Percentiles rank a stretch among this genome's conserved stretches.
phyloP scores from a whole-genome alignment of 1,140 invertebrate genomes.

The Planococcus citri region DNA sequence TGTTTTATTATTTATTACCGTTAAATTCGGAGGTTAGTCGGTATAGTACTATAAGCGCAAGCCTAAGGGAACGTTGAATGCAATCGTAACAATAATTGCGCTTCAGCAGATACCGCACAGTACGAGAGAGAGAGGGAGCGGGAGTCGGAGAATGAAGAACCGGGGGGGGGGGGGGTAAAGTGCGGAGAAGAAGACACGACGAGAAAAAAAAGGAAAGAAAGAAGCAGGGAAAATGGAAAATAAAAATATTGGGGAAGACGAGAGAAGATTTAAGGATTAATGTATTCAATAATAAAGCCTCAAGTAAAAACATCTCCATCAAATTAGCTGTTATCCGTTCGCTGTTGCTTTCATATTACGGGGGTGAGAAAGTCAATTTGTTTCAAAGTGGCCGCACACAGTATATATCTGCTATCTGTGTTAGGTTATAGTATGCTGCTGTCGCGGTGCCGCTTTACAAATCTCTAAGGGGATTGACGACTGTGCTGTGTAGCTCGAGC shows the following conservation, averaged over 20 bases:
- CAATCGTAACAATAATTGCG: not conserved
- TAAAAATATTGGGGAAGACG: not conserved
- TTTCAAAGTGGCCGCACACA: constrained; percentile 18
- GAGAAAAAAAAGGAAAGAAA: not conserved
- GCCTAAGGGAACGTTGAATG: constrained; percentile 13
- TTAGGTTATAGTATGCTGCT: not conserved
- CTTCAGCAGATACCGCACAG: not conserved
- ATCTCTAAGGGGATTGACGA: constrained; percentile 19
- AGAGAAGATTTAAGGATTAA: constrained; percentile 16
- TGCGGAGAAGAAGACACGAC: too few relatives aligned
- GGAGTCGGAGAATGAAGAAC: not conserved
- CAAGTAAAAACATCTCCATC: constrained; percentile 20
- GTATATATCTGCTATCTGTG: constrained; percentile 9
- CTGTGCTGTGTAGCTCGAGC: too few relatives aligned
- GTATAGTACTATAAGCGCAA: too few relatives aligned
- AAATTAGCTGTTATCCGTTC: constrained; percentile 18
- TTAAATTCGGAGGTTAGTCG: constrained; percentile 14
- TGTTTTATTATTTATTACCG: constrained; percentile 17
- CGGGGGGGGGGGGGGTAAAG: too few relatives aligned
- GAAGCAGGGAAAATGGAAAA: not conserved
- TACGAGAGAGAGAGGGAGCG: not conserved
- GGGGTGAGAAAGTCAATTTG: constrained; percentile 20
- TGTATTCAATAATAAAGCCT: constrained; percentile 20
- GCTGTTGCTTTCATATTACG: constrained; percentile 17
- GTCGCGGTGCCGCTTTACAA: not conserved